Evolutionary conservation across 2,888 invertebrate species (phyloP), one percentile per base, ranked within the genome.

Genomic region (Sinohyriopsis cumingii): DNA sequence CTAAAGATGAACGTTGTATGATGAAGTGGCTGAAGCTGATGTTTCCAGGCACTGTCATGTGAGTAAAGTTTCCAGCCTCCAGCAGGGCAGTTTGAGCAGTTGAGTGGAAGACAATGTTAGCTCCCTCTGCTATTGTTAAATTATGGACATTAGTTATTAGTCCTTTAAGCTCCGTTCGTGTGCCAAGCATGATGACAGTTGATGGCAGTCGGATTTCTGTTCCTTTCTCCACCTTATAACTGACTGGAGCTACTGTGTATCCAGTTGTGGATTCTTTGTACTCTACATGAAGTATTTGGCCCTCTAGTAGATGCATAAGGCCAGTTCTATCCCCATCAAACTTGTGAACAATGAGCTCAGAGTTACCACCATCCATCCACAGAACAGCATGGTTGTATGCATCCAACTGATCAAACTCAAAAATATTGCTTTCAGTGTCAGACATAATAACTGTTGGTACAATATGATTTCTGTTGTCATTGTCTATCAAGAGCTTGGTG

Each of bases 241-340:
- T 84, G 33, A 85, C 82, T 4, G 85, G 85, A 25, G 85, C 85
- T 15, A 85, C 82, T 6, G 83, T 83, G 71, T 83, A 85, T 18
- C 83, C 80, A 24, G 73, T 75, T 55, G 75, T 77, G 15, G 83
- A 83, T 54, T 76, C 77, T 53, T 78, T 76, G 68, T 82, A 84
- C 62, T 85, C 85, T 5, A 80, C 78, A 67, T 73, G 79, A 22
- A 84, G 70, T 45, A 60, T 79, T 71, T 85, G 85, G 6, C 69
- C 70, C 57, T 63, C 55, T 18, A 61, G 62, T 19, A 84, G 57
- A 73, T 83, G 81, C 81, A 85, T 76, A 24, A 77, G 65, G 4
- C 84, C 83, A 45, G 85, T 85, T 63, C 77, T 71, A 69, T 85
- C 85, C n/a, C 85, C 85, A 61, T 73, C 66, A 73, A 85, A 84